Evolutionary conservation across 2,797 vertebrate species (phyloP).

Genomic region (Phataginus tricuspis): DNA sequence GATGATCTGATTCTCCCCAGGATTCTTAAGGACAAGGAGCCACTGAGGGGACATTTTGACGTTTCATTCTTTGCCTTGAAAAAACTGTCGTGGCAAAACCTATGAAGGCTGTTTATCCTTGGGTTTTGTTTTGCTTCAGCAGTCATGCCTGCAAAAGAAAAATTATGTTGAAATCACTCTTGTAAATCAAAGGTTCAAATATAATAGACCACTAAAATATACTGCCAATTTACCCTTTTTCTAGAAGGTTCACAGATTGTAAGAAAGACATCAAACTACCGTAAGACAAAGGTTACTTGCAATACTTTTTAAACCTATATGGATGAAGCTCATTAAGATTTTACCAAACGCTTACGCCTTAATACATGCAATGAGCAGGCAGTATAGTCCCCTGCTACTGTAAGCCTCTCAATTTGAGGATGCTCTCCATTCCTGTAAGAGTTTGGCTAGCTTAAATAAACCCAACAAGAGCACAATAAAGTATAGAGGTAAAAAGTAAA

Average conservation of each 20-base stretch:
- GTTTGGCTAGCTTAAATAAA: background rate
- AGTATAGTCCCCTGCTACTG: background rate
- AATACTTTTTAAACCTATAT: background rate
- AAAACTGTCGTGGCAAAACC: background rate
- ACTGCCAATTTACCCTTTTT: conserved; percentile 29
- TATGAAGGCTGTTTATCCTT: background rate
- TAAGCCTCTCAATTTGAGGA: background rate
- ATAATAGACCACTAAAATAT: conserved; percentile 47
- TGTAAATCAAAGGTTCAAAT: conserved; percentile 64
- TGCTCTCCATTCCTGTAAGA: background rate
- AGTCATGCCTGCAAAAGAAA: conserved; percentile 34
- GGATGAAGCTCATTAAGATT: background rate
- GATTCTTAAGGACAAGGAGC: conserved; percentile 69
- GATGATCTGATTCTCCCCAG: conserved; percentile 53
- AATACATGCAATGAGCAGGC: background rate
- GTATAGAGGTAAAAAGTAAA: background rate
- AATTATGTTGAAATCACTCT: conserved; percentile 50
- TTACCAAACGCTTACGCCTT: background rate
- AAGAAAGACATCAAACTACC: conserved; percentile 10
- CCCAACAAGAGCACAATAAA: background rate
- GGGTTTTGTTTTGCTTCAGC: conserved; percentile 17
- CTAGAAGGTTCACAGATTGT: background rate
- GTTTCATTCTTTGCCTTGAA: conserved; percentile 38
- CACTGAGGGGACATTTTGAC: conserved; percentile 33
- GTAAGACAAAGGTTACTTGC: background rate